Percentiles rank a stretch among this genome's conserved stretches.
These are phyloP conservation scores for Dipus sagitta DNA, from an alignment of 2,797 vertebrate species.

Conservation along the genomic window DNA sequence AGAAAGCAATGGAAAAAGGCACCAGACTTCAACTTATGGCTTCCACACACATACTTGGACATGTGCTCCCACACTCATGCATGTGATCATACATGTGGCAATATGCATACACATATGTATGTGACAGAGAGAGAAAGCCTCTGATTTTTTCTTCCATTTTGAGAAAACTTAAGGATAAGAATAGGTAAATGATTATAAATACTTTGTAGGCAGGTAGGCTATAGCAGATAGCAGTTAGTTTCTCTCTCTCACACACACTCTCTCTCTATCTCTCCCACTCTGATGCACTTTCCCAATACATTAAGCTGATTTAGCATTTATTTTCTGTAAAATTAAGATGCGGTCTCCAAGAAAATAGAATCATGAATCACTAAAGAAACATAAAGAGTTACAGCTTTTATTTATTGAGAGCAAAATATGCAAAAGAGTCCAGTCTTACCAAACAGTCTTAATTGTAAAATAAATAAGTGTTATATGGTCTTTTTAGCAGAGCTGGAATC, in stretches of 20 bases:
- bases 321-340: constrained; percentile 30
- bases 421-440: not conserved
- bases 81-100: too few relatives aligned
- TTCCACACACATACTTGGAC: too few relatives aligned
- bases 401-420: constrained; percentile 49
- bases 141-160: too few relatives aligned
- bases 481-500: not conserved
- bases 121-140: too few relatives aligned
- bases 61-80: too few relatives aligned
- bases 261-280: not conserved
- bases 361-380: not conserved
- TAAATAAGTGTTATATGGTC: not conserved
- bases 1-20: too few relatives aligned
- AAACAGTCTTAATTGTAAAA: not conserved
- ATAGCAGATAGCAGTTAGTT: not conserved
- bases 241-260: not conserved
- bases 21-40: too few relatives aligned
- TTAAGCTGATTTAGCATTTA: not conserved
- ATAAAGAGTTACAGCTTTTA: not conserved
- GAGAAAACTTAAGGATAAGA: too few relatives aligned
- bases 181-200: not conserved
- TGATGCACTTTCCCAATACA: not conserved
- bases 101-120: too few relatives aligned
- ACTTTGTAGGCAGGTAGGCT: not conserved
- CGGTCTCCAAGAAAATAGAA: constrained; percentile 43